phyloP scores from a whole-genome alignment of 2,797 vertebrate species.

The Chelidonichthys spinosus region DNA sequence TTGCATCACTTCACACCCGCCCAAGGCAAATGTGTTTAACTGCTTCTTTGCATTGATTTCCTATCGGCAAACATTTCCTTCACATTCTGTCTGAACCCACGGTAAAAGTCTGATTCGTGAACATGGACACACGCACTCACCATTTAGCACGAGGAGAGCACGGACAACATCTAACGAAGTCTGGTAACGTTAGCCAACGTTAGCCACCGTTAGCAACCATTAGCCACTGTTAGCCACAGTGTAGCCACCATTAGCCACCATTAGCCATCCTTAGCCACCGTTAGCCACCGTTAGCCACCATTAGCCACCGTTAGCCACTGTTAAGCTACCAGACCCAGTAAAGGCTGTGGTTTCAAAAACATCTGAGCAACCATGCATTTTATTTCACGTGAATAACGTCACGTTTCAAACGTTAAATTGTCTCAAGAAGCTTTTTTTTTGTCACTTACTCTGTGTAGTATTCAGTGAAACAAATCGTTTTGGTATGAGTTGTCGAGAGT shows the following conservation, averaged over 20 bases:
- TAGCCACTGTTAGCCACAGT: not conserved
- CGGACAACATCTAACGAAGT: too few species aligned
- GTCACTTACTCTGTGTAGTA: not conserved
- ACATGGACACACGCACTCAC: too few species aligned
- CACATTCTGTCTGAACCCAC: not conserved
- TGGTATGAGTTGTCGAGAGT: not conserved
- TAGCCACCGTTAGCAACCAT: not conserved
- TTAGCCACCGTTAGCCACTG: not conserved
- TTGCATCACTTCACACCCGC: too few species aligned
- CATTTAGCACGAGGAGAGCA: not conserved
- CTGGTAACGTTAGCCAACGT: not conserved
- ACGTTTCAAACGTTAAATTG: too few species aligned
- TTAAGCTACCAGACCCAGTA: not conserved
- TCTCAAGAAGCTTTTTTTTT: too few species aligned
- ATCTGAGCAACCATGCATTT: not conserved
- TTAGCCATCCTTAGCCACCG: not conserved
- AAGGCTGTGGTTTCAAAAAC: not conserved
- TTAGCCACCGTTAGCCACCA: not conserved
- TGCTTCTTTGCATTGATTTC: too few species aligned
- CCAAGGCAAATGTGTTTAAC: too few species aligned
- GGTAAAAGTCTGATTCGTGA: not conserved
- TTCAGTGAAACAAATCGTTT: not conserved
- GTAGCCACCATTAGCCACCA: not conserved
- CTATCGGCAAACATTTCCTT: not conserved
- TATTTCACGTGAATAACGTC: not conserved